These are phyloP conservation scores for Eupithecia insigniata DNA, from an alignment of 2,888 invertebrate genomes.

Conservation along the genomic window DNA sequence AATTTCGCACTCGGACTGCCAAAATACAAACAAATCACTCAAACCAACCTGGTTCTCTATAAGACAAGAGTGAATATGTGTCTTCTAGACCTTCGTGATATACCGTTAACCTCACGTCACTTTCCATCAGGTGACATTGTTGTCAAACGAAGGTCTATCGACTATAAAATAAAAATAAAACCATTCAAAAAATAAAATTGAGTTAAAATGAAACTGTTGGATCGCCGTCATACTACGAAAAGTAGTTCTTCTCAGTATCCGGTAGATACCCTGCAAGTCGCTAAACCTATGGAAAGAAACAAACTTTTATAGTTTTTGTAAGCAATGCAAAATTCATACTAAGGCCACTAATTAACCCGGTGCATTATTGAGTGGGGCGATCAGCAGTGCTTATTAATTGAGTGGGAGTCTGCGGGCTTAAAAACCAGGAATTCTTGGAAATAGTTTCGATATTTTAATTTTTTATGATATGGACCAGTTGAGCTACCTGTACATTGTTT, in stretches of 20 bases:
- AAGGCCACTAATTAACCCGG: neutral
- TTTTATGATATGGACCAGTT: too few species aligned
- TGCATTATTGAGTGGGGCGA: conserved; percentile 11
- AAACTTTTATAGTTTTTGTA: neutral
- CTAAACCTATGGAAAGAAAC: neutral
- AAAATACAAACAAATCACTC: too few species aligned
- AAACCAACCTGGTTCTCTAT: too few species aligned
- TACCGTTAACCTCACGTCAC: too few species aligned
- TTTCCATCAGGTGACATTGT: too few species aligned
- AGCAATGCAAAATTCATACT: neutral
- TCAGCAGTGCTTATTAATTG: neutral
- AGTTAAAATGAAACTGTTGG: neutral
- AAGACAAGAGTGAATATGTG: too few species aligned
- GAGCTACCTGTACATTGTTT: too few species aligned
- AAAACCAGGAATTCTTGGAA: neutral
- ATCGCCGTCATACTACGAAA: neutral
- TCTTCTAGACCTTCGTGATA: too few species aligned
- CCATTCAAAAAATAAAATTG: neutral
- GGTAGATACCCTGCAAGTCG: neutral
- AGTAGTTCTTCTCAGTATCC: neutral
- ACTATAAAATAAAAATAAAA: too few species aligned
- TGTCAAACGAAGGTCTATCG: too few species aligned
- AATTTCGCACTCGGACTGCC: neutral
- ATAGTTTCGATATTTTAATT: neutral
- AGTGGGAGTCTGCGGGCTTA: neutral